Base-by-base conservation (phyloP, 2,888 invertebrate species). In the Carabus problematicus region DNA sequence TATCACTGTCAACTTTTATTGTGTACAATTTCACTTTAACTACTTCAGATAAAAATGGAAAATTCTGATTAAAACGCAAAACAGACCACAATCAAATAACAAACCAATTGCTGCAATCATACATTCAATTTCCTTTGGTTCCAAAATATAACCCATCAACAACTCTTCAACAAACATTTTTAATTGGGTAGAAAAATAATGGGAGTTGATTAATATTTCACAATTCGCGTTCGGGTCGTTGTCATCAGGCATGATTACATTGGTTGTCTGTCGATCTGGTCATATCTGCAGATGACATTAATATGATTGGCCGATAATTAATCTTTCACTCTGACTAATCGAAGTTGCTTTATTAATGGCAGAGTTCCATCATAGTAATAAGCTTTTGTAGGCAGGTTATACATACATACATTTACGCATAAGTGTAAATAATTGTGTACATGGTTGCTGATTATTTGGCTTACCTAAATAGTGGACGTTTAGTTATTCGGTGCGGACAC, bases 201-300 rank as follows among this genome's bases (percentile, higher is more conserved):
- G 29, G 49, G 29, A 39, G 14, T 61, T 61, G 7, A 45, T 29
- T 49, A 61, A 49, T 49, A 29, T 47, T 39, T 14, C 14, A 49
- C 14, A 40, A 14, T 56, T 29, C 29, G 29, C 29, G 12, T 45
- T 40, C 56, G 8, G 47, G 29, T 42, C 12, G 45, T 9, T 42
- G 19, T 18, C 60, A 60, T 45, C 58, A 16, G 6, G 11, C 55
- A 14, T 56, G 40, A 56, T 29, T 39, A 56, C 40, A 16, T 59
- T 43, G 42, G 16, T 41, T 12, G 58, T 39, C 14, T 41, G 18
- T 29, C 58, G 45, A 61, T 63, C 52, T 63, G 9, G 52, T 11
- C 54, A 54, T 42, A 52, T 40, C 63, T 54, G 63, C 54, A 49
- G 49, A 14, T 63, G 63, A 63, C 63, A 52, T 63, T 63, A 63